These are phyloP conservation scores for Kradibia gibbosae DNA, from an alignment of 1,140 invertebrate species.

Conservation along the genomic window DNA sequence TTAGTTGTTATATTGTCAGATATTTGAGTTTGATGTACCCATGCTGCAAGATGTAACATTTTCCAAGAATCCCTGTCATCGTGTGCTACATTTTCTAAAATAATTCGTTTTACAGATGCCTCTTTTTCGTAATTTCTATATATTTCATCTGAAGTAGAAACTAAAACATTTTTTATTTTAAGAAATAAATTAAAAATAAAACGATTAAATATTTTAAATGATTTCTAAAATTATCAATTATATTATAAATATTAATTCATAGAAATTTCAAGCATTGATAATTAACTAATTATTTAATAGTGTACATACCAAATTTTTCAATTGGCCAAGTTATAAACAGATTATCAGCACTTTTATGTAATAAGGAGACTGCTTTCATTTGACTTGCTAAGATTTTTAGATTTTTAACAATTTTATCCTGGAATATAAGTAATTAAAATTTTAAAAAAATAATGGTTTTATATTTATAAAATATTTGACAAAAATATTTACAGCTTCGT, in stretches of 20 bases:
- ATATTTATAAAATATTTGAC: background rate
- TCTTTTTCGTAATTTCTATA: conserved; percentile 58
- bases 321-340: conserved; percentile 62
- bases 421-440: conserved; percentile 28
- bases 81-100: conserved; percentile 63
- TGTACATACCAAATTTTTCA: conserved; percentile 59
- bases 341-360: conserved; percentile 52
- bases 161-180: conserved; percentile 50
- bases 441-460: background rate
- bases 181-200: background rate
- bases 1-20: conserved; percentile 52
- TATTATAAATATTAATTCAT: too few relatives aligned
- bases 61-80: conserved; percentile 56
- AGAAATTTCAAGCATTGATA: too few relatives aligned
- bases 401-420: conserved; percentile 60
- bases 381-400: conserved; percentile 54
- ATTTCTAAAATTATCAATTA: too few relatives aligned
- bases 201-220: too few relatives aligned
- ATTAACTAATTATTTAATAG: too few relatives aligned
- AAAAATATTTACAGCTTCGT: conserved; percentile 55
- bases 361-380: conserved; percentile 51
- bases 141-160: conserved; percentile 54
- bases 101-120: conserved; percentile 54
- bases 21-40: conserved; percentile 61
- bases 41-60: conserved; percentile 62